Evolutionary conservation across 2,113 vertebrate species (phyloP).

Genomic region (Cygnus atratus): DNA sequence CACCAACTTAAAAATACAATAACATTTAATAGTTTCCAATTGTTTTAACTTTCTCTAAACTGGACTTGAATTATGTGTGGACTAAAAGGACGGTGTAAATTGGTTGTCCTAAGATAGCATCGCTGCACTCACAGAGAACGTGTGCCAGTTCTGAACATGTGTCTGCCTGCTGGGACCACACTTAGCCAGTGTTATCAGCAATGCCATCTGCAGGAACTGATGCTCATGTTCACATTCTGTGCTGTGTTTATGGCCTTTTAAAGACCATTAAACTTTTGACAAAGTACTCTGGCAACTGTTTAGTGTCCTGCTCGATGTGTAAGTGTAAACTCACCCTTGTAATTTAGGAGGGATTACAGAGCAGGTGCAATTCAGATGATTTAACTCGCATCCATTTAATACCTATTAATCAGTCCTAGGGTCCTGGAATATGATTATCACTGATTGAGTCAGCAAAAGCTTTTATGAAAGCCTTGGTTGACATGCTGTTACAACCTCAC

Average conservation of each 20-base stretch:
- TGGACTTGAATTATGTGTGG: background rate
- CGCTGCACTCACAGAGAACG: background rate
- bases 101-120: background rate
- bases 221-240: background rate
- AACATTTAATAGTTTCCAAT: background rate
- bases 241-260: background rate
- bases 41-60: background rate
- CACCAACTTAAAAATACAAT: background rate
- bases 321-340: background rate
- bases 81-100: background rate
- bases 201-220: rapidly evolving
- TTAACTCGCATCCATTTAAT: background rate
- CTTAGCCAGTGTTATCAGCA: background rate
- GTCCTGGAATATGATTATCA: background rate
- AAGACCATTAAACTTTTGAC: background rate
- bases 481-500: background rate
- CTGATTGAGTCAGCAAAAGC: background rate
- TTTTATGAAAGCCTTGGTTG: background rate
- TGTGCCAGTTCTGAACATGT: rapidly evolving
- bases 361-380: background rate
- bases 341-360: rapidly evolving
- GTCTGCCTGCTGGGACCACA: rapidly evolving
- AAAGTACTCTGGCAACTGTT: background rate
- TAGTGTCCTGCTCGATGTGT: background rate
- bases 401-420: background rate